Evolutionary conservation across 2,113 vertebrate species (phyloP).

Genomic region (Grus americana): DNA sequence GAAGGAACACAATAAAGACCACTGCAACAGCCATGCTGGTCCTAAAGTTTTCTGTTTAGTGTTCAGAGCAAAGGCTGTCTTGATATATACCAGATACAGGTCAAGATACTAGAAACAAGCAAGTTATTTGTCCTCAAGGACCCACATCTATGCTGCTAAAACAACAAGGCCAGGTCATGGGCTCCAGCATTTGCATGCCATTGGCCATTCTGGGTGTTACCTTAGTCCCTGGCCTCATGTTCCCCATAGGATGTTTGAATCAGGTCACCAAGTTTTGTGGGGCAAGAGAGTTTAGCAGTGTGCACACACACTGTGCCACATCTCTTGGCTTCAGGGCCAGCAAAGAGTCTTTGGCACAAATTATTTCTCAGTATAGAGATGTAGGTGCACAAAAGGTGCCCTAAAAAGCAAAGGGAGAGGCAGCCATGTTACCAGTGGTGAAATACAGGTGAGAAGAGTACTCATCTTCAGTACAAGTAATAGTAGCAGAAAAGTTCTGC

Average conservation of each 20-base stretch:
- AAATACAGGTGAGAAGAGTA: background rate
- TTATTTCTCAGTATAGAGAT: background rate
- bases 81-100: background rate
- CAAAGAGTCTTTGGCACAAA: background rate
- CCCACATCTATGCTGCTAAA: background rate
- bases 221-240: background rate
- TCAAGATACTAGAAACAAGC: background rate
- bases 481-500: background rate
- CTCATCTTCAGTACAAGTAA: accelerated
- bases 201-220: background rate
- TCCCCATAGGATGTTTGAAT: background rate
- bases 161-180: background rate
- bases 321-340: background rate
- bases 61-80: background rate
- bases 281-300: background rate
- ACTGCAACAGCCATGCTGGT: background rate
- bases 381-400: background rate
- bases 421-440: background rate
- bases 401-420: background rate
- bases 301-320: background rate
- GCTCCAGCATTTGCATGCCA: background rate
- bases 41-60: background rate
- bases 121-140: background rate
- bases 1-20: background rate
- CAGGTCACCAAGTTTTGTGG: background rate